These are phyloP conservation scores for Dolichotis patagonum DNA, from an alignment of 2,113 vertebrate genomes.

Conservation along the genomic window DNA sequence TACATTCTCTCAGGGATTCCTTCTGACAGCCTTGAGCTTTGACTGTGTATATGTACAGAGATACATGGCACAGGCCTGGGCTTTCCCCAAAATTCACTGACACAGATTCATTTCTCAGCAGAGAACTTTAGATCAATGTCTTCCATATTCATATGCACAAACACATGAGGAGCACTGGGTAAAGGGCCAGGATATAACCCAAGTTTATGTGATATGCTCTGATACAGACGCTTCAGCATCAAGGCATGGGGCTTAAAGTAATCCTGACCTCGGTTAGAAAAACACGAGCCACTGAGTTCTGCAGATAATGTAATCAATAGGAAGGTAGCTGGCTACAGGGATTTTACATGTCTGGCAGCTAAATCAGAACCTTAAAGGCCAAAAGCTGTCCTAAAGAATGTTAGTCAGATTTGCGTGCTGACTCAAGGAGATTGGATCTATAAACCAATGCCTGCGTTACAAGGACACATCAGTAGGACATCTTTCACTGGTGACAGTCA, in stretches of 20 bases:
- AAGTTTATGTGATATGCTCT: slow-evolving; percentile 55
- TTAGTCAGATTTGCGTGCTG: slow-evolving; percentile 67
- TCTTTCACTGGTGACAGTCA: slow-evolving; percentile 68
- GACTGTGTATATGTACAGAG: not conserved
- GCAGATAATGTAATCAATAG: slow-evolving; percentile 65
- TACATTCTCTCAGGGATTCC: not conserved
- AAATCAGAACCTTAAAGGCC: slow-evolving; percentile 56
- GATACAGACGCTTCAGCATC: not conserved
- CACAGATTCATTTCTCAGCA: slow-evolving; percentile 51
- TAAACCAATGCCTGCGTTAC: slow-evolving; percentile 39
- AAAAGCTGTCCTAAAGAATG: slow-evolving; percentile 45
- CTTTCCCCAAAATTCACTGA: slow-evolving; percentile 41
- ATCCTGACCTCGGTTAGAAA: slow-evolving; percentile 61
- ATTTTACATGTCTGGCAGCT: slow-evolving; percentile 72
- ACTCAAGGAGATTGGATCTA: slow-evolving; percentile 58
- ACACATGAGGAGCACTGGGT: not conserved
- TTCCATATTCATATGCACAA: slow-evolving; percentile 69
- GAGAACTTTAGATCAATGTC: slow-evolving; percentile 61
- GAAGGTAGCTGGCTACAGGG: slow-evolving; percentile 22
- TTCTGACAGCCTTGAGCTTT: slow-evolving; percentile 31
- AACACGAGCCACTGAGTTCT: not conserved
- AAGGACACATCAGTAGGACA: not conserved
- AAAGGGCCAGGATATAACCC: not conserved
- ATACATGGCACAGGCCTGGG: slow-evolving; percentile 28
- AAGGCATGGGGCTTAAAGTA: slow-evolving; percentile 47